Evolutionary conservation across 1,140 invertebrate species (phyloP), one percentile per base, ranked within the genome.

Genomic region (Zaprionus inermis): DNA sequence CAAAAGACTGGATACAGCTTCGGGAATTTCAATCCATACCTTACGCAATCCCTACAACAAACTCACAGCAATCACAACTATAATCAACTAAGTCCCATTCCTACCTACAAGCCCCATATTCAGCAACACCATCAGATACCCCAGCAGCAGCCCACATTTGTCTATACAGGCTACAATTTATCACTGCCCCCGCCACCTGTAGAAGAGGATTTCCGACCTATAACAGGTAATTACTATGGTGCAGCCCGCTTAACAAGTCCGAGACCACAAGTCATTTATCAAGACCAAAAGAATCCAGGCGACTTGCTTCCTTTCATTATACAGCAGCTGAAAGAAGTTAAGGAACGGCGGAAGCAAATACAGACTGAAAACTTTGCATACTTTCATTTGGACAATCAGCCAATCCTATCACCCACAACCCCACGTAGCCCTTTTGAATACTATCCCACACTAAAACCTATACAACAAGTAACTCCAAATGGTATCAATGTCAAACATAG

Each of bases 401-500:
- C 77, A 0, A 54, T 81, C 5, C 22, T 38, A 9, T 78, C 70
- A 0, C 30, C 18, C 28, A 77, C 78, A 22, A 60, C 82, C 1
- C 41, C 72, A 11, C 52, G 32, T 36, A 56, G 52, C 0, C 44
- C 59, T 0, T 52, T 67, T 22, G 51, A 72, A 0, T 56, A 78
- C 41, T 80, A 77, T 49, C 71, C 75, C 7, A 72, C 20, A 57
- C 57, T 30, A 1, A 84, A 74, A 41, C 67, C 66, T 4, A 20
- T 49, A 2, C 66, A 76, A 2, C 80, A 79, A 55, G 80, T 84
- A 9, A 91, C 90, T 5, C 69, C 84, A 3, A 92, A 93, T 72
- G 92, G 92, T 36, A 92, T 93, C 12, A 93, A 93, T 81, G 65
- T 92, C 6, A 85, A 93, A 16, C 92, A 93, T 46, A 92, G 91